A percentile compares a stretch with the other conserved stretches of the same genome.
Conservation (phyloP, 2,888 invertebrate genomes). For the Drosophila dives region DNA sequence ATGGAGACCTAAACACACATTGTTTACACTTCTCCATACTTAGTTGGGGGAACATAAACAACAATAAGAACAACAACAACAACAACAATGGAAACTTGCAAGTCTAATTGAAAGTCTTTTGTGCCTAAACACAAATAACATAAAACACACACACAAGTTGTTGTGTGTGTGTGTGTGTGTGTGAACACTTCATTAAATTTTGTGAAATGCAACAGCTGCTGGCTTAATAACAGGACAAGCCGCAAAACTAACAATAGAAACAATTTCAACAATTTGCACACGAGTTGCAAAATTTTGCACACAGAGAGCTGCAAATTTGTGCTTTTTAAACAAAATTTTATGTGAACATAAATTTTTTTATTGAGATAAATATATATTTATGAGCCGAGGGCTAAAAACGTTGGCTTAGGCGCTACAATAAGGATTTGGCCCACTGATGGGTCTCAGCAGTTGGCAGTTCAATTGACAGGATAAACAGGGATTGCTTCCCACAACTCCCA, state of each 20-base stretch:
- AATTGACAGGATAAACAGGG: constrained; percentile 63
- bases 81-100: constrained; percentile 25
- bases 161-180: constrained; percentile 11
- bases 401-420: constrained; percentile 31
- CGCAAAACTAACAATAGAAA: constrained; percentile 46
- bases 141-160: constrained; percentile 32
- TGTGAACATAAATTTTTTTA: not conserved
- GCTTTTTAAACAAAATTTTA: constrained; percentile 21
- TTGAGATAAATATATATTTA: constrained; percentile 36
- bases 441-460: constrained; percentile 29
- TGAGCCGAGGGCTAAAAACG: constrained; percentile 14
- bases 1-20: constrained; percentile 28
- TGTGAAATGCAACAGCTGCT: constrained; percentile 67
- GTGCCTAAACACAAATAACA: constrained; percentile 45
- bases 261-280: constrained; percentile 39
- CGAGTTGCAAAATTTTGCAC: constrained; percentile 24
- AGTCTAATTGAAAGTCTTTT: constrained; percentile 51
- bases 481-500: constrained; percentile 1
- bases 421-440: constrained; percentile 34
- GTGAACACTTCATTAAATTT: constrained; percentile 60
- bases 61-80: constrained; percentile 10
- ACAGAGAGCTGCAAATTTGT: constrained; percentile 2
- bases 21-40: constrained; percentile 31
- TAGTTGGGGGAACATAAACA: constrained; percentile 10
- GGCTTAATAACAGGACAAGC: constrained; percentile 59